Base-by-base conservation (phyloP, 2,888 invertebrate genomes). In the Andrena praecox region DNA sequence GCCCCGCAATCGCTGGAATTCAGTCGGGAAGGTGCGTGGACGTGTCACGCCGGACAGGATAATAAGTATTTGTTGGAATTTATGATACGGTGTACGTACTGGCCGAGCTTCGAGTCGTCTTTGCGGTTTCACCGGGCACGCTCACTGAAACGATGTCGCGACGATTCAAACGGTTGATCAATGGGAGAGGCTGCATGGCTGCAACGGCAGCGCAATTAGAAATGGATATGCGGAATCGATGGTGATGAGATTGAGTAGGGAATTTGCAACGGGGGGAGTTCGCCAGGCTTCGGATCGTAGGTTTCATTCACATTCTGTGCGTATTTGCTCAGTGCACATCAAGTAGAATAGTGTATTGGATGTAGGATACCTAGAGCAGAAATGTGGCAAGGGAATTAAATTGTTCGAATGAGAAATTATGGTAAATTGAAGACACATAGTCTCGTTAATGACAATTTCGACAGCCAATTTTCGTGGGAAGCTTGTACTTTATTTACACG, bases 1-100 rank as follows among this genome's bases (percentile, higher is more conserved):
- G 79, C 71, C n/a, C 73, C 50, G 52, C 70, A 70, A 76, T 82
- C 69, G 84, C 67, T 74, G 78, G 84, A 84, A 84, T 84, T 84
- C 72, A 63, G 68, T 64, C 59, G 79, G 29, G 69, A 69, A 83
- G 72, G 74, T 71, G 84, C 74, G 70, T 66, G 67, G 74, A 82
- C 69, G 75, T 77, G 77, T 72, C 82, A 82, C 82, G 56, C n/a
- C 54, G 50, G 82, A 82, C 76, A 82, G 82, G 77, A 82, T 82
- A 77, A 69, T 75, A 82, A 82, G 82, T 82, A 82, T 76, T 76
- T 82, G 82, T 82, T 80, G 80, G 70, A 82, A 82, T 82, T 82
- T 82, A 82, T 82, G 75, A 74, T 70, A 66, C 75, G 59, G 50
- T 68, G 81, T 72, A 56, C 50, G 54, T 42, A 42, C 52, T 63